Evolutionary conservation across 2,888 invertebrate genomes (phyloP), one percentile per base, ranked within the genome.

Genomic region (Eueremaeus valkanovi): DNA sequence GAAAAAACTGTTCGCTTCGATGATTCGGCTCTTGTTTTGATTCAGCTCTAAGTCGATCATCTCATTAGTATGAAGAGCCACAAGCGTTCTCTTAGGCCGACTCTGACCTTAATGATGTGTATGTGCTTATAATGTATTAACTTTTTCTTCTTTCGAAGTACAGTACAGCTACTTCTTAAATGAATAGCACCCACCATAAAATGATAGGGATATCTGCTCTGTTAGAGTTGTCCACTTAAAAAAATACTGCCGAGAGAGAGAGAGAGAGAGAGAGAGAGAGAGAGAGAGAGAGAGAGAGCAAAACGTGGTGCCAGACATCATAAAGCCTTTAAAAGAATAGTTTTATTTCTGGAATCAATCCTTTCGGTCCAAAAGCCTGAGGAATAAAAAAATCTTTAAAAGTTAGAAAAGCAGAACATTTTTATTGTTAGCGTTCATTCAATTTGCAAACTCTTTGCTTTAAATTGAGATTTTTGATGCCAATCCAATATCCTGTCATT

Each of bases 161-260:
- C 40, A 40, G 24, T 36, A 66, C 40, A 33, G 66, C 66, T 66
- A 66, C 66, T 66, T 24, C 58, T 58, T 29, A 58, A 58, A 66
- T 36, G 33, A 63, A 66, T 40, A 21, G 66, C 66, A 66, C 66
- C 66, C 66, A 66, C 66, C 66, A 66, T 66, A 66, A 66, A 66
- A 66, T 40, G 18, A n/a, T n/a, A n/a, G n/a, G n/a, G n/a, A n/a
- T 18, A 2, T 58, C 29, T 18, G 31, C 66, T 66, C 36, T 21
- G 9, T 66, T 9, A 21, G 9, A 2, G 63, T 18, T 63, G 33
- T 63, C n/a, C 63, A 63, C 29, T 63, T 40, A 66, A 66, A 66
- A 66, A 58, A 58, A 21, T 21, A 49, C 8, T 49, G n/a, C n/a
- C n/a, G 45, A 3, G 16, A 11, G 3, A 21, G 18, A 21, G 55